A percentile compares a stretch with the other conserved stretches of the same genome.
Evolutionary conservation across 2,797 vertebrate species (phyloP).

Genomic region (Poeciliopsis paucimaculata): DNA sequence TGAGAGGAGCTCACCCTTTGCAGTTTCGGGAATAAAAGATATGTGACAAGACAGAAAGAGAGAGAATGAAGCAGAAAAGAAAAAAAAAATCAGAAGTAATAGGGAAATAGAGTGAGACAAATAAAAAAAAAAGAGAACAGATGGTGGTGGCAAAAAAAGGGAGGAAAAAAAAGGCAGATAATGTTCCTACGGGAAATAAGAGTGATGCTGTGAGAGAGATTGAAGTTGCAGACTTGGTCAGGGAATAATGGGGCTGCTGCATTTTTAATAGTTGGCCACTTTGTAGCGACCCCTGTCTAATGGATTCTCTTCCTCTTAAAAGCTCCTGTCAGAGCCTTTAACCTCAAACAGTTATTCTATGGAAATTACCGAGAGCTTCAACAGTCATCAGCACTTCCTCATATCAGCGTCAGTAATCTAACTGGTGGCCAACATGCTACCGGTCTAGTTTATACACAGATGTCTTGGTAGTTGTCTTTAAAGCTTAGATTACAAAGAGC

Average conservation of each 20-base stretch:
- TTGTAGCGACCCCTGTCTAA: slow-evolving; percentile 83
- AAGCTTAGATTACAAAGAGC: slow-evolving; percentile 14
- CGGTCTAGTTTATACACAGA: slow-evolving; percentile 46
- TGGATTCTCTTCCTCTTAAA: slow-evolving; percentile 83
- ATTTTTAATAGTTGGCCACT: slow-evolving; percentile 87
- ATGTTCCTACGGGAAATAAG: slow-evolving; percentile 64
- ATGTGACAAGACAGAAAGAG: slow-evolving; percentile 34
- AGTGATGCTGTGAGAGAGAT: slow-evolving; percentile 60
- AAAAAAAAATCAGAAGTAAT: slow-evolving; percentile 32
- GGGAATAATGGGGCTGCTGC: slow-evolving; percentile 83
- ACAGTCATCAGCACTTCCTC: slow-evolving; percentile 60
- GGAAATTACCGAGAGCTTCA: slow-evolving; percentile 67
- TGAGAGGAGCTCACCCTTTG: slow-evolving; percentile 46
- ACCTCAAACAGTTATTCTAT: slow-evolving; percentile 67
- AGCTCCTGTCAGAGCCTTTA: slow-evolving; percentile 73
- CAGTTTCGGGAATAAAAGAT: slow-evolving; percentile 56
- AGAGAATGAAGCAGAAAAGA: slow-evolving; percentile 22
- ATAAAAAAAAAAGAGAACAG: slow-evolving; percentile 47
- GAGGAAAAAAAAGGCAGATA: slow-evolving; percentile 31
- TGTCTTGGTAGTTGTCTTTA: slow-evolving; percentile 41
- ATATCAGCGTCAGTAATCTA: slow-evolving; percentile 49
- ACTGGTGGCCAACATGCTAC: slow-evolving; percentile 47
- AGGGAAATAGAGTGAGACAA: slow-evolving; percentile 37
- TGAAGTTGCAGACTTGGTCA: slow-evolving; percentile 71
- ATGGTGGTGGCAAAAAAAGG: slow-evolving; percentile 58